Conservation (phyloP, 2,888 invertebrate species). For the Cremastinae sp. region DNA sequence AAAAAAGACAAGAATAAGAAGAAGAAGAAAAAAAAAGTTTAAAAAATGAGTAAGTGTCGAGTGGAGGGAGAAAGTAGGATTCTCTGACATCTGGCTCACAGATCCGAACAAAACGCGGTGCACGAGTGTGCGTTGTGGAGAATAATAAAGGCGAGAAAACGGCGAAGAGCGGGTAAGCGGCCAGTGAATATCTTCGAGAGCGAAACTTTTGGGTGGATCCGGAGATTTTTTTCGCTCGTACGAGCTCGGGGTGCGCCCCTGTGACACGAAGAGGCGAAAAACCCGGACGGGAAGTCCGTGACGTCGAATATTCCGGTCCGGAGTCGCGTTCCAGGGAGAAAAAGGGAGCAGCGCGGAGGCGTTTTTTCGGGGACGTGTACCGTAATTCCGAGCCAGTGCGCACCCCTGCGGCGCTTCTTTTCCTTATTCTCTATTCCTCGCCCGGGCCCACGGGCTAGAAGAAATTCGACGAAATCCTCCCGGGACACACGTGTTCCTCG, state of each 20-base stretch:
- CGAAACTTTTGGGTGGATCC: too few species aligned
- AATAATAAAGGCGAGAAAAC: constrained; percentile 12
- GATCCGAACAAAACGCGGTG: constrained; percentile 62
- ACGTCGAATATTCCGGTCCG: constrained; percentile 20
- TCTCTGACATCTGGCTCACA: constrained; percentile 72
- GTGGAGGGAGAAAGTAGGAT: constrained; percentile 46
- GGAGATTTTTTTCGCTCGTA: too few species aligned
- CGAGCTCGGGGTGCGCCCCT: too few species aligned
- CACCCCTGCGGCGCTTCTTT: constrained; percentile 30
- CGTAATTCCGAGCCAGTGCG: constrained; percentile 14
- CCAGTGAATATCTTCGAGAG: constrained; percentile 6
- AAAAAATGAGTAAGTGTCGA: constrained; percentile 22
- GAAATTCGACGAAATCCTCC: constrained; percentile 50
- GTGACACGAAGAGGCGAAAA: not conserved
- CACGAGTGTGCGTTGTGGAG: constrained; percentile 1
- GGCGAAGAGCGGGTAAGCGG: constrained; percentile 19
- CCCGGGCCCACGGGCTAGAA: constrained; percentile 15
- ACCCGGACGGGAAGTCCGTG: not conserved
- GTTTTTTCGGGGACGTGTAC: constrained; percentile 12
- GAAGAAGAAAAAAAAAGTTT: constrained; percentile 28
- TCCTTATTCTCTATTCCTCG: constrained; percentile 15
- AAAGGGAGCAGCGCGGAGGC: not conserved
- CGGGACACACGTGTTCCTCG: constrained; percentile 46
- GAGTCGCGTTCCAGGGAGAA: constrained; percentile 4
- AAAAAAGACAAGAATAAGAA: constrained; percentile 28